Conservation (phyloP, 2,113 vertebrate genomes). For the Strix aluco region DNA sequence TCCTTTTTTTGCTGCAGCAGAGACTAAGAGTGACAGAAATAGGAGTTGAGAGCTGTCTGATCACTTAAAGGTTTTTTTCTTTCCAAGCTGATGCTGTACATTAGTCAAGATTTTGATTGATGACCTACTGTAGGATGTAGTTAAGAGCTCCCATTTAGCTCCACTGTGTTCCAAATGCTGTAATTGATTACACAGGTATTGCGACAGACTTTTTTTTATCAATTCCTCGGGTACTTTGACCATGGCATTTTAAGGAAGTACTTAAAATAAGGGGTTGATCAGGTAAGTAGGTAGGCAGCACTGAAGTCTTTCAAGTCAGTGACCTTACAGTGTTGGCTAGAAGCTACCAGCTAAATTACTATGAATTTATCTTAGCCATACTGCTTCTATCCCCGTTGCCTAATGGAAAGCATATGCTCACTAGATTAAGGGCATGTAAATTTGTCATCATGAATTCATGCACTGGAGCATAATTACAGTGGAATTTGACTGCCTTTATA, state of each 20-base stretch:
- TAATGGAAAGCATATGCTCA: neutral
- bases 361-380: neutral
- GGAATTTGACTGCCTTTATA: neutral
- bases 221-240: neutral
- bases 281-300: neutral
- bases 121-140: neutral
- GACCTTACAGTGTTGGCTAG: neutral
- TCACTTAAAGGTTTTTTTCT: neutral
- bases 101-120: neutral
- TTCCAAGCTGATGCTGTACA: neutral
- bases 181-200: neutral
- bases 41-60: neutral
- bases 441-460: neutral
- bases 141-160: neutral
- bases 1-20: neutral
- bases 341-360: neutral
- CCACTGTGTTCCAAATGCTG: neutral
- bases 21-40: neutral
- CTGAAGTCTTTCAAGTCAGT: neutral
- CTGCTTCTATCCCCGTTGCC: neutral
- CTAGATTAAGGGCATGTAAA: neutral
- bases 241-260: neutral
- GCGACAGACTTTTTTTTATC: neutral
- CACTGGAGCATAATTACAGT: neutral
- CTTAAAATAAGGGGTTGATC: neutral